Percentiles rank a stretch among this genome's conserved stretches.
phyloP scores from a whole-genome alignment of 2,888 invertebrate species.

The Notodonta ziczac region DNA sequence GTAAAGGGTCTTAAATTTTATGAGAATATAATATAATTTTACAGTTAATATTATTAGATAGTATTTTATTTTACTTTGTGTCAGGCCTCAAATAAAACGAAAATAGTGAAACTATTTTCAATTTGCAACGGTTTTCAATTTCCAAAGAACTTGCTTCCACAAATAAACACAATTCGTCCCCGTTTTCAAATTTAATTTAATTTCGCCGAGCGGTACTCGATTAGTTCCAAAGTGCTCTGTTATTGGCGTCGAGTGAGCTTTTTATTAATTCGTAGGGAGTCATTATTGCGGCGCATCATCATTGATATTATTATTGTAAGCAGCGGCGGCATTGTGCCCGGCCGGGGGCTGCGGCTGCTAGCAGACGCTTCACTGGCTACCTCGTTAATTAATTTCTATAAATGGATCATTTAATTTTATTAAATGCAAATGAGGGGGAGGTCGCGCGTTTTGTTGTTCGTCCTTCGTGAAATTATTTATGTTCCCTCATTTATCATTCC shows the following conservation, averaged over 20 bases:
- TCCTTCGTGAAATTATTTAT: conserved; percentile 57
- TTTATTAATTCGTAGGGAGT: conserved; percentile 81
- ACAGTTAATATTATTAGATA: too few species aligned
- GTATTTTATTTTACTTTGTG: too few species aligned
- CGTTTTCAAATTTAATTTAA: conserved; percentile 68
- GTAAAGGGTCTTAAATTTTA: too few species aligned
- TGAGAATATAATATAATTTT: too few species aligned
- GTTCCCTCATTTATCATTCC: conserved; percentile 41
- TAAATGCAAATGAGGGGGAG: conserved; percentile 82
- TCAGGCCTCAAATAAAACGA: too few species aligned
- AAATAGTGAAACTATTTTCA: background rate
- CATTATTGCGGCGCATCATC: conserved; percentile 71
- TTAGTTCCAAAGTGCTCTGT: conserved; percentile 76
- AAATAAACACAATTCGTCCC: conserved; percentile 50
- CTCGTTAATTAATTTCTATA: conserved; percentile 83
- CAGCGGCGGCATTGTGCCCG: conserved; percentile 25
- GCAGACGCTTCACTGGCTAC: conserved; percentile 77
- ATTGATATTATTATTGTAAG: conserved; percentile 69
- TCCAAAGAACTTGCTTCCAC: conserved; percentile 21
- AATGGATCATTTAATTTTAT: conserved; percentile 85
- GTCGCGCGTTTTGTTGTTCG: conserved; percentile 58
- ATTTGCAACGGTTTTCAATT: background rate
- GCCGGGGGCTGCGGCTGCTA: conserved; percentile 59
- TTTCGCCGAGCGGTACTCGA: conserved; percentile 70
- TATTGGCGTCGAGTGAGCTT: conserved; percentile 80